These are phyloP conservation scores for Scolopax rusticola DNA, from an alignment of 2,797 vertebrate genomes.

Conservation along the genomic window DNA sequence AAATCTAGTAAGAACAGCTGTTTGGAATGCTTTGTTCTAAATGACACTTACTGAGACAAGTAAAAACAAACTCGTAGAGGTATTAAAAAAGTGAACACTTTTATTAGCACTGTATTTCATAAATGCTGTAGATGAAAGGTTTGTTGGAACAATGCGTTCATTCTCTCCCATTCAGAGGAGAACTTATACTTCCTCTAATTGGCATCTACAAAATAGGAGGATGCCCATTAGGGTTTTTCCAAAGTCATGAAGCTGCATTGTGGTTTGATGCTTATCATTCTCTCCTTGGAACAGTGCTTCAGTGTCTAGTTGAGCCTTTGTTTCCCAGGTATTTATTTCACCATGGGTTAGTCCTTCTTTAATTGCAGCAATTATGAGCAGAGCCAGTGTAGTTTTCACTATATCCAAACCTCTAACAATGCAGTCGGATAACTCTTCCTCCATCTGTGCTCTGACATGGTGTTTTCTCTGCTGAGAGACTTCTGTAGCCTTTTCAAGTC, in stretches of 20 bases:
- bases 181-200: slow-evolving; percentile 26
- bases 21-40: slow-evolving; percentile 43
- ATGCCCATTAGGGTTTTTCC: slow-evolving; percentile 27
- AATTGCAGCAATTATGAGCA: neutral
- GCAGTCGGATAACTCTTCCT: neutral
- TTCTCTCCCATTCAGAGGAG: slow-evolving; percentile 10
- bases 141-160: slow-evolving; percentile 33
- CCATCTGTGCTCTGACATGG: neutral
- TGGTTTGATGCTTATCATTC: slow-evolving; percentile 46
- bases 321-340: slow-evolving; percentile 30
- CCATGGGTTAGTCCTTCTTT: neutral
- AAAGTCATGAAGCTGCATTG: neutral
- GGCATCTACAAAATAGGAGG: slow-evolving; percentile 26
- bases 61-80: slow-evolving; percentile 19
- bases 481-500: neutral
- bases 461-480: neutral
- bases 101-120: neutral
- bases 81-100: slow-evolving; percentile 41
- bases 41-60: slow-evolving; percentile 1
- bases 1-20: neutral
- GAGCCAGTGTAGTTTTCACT: neutral
- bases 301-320: neutral
- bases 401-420: neutral
- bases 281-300: neutral
- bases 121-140: slow-evolving; percentile 36